A percentile compares a stretch with the other conserved stretches of the same genome.
Evolutionary conservation across 2,888 invertebrate genomes (phyloP).

Genomic region (Volucella inanis): DNA sequence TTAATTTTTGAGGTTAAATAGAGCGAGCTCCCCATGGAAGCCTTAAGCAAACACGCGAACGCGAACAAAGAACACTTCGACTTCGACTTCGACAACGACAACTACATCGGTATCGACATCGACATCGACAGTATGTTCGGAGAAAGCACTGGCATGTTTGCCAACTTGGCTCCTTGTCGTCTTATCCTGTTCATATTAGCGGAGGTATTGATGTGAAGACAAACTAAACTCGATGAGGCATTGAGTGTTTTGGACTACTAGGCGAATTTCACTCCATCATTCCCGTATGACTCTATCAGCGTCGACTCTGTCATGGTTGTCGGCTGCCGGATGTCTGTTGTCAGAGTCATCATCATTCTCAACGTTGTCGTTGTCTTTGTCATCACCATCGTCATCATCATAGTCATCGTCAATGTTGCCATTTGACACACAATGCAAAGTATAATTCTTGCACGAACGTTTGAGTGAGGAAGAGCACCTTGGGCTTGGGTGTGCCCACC

Average conservation of each 20-base stretch:
- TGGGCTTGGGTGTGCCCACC: slow-evolving; percentile 25
- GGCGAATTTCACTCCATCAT: slow-evolving; percentile 53
- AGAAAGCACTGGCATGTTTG: slow-evolving; percentile 47
- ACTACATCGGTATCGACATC: too few species aligned
- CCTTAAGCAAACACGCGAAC: slow-evolving; percentile 48
- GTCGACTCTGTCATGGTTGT: background rate
- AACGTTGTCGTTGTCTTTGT: slow-evolving; percentile 13
- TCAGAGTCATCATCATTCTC: slow-evolving; percentile 2
- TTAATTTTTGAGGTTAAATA: slow-evolving; percentile 71
- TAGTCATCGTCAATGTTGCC: slow-evolving; percentile 38
- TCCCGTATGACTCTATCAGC: background rate
- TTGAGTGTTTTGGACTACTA: slow-evolving; percentile 61
- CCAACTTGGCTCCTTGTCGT: slow-evolving; percentile 49
- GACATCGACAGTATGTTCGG: too few species aligned
- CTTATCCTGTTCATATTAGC: slow-evolving; percentile 69
- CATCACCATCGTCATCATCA: slow-evolving; percentile 18
- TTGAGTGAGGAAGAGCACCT: slow-evolving; percentile 39
- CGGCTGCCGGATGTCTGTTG: too few species aligned
- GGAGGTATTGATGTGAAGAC: slow-evolving; percentile 66
- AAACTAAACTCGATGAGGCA: slow-evolving; percentile 69
- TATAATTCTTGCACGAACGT: slow-evolving; percentile 39
- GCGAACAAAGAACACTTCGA: slow-evolving; percentile 12
- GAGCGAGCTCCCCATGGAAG: slow-evolving; percentile 52
- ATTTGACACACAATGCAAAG: slow-evolving; percentile 62
- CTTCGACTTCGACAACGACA: background rate